Base-by-base conservation (phyloP, 64 coral and sea anemone species). In the Montipora sp. region DNA sequence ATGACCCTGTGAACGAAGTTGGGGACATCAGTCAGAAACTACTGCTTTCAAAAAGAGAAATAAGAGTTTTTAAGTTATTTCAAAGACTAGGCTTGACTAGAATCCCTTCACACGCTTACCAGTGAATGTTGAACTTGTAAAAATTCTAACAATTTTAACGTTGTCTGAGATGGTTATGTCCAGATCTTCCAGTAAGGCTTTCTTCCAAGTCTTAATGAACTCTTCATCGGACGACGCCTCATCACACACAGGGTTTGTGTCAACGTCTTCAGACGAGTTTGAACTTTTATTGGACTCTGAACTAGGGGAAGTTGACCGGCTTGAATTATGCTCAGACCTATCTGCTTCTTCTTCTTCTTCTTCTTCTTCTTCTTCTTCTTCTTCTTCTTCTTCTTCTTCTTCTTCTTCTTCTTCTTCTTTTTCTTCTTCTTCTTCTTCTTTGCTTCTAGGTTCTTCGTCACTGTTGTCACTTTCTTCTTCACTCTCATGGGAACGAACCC, bases 71-170 rank as follows among this genome's bases (percentile, higher is more conserved):
- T 57, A 11, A 57, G 11, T 11, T 57, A 57, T 57, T 6, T 57
- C 11, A 36, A 36, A 5, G 18, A 71, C 20, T 71, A 24, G 18
- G 0, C 5, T 22, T 71, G 21, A 5, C 19, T 71, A n/a, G 20
- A 23, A 71, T 22, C 5, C 0, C 19, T 87, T 8, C 48, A 21
- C 11, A 15, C 23, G 8, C n/a, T n/a, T 91, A 91, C 93, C 93
- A 21, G 93, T 95, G 55, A 95, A 95, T 73, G 93, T 95, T n/a
- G 93, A 95, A 77, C 93, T 96, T 73, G 95, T 96, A 63, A 96
- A 96, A 66, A 96, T 96, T 70, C 95, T 77, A 48, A 96, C 95
- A 93, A 96, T 83, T 69, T 87, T 92, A 36, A 88, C 81, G 45
- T 96, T 90, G 80, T 84, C 92, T 59, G 95, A 88, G 23, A 86